Percentiles rank a stretch among this genome's conserved stretches.
Evolutionary conservation across 2,113 vertebrate genomes (phyloP).

Genomic region (Sarotherodon lohbergeri): DNA sequence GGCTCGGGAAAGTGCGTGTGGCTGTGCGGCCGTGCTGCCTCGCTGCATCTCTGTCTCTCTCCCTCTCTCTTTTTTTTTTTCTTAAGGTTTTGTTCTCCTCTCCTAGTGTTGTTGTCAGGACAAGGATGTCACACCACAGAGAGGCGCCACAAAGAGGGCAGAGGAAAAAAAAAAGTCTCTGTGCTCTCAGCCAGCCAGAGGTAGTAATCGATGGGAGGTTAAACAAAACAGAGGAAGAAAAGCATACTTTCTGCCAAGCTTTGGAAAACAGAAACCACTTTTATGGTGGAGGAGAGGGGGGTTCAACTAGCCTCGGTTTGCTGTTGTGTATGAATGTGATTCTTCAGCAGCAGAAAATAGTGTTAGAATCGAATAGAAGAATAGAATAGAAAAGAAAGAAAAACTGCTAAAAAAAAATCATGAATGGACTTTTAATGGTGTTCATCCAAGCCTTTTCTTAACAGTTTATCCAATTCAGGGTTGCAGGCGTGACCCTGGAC

Average conservation of each 20-base stretch:
- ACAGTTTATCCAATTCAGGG: not conserved
- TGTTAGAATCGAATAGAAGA: not conserved
- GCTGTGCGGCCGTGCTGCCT: not conserved
- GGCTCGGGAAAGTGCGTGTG: not conserved
- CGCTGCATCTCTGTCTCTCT: not conserved
- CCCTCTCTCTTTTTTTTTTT: not conserved
- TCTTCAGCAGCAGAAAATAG: not conserved
- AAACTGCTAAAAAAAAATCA: not conserved
- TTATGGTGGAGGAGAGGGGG: not conserved
- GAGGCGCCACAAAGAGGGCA: slow-evolving; percentile 38
- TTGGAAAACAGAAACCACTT: slow-evolving; percentile 17
- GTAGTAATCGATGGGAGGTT: slow-evolving; percentile 59
- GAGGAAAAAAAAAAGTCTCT: not conserved
- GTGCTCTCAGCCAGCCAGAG: slow-evolving; percentile 23
- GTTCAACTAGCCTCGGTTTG: not conserved
- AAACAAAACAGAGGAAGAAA: slow-evolving; percentile 51
- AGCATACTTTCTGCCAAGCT: slow-evolving; percentile 10
- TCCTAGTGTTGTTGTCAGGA: slow-evolving; percentile 32
- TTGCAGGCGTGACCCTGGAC: not conserved
- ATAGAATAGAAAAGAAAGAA: not conserved
- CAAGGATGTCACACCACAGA: slow-evolving; percentile 35
- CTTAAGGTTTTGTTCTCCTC: slow-evolving; percentile 7
- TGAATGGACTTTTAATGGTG: not conserved
- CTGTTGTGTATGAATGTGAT: not conserved
- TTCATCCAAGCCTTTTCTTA: not conserved